A percentile compares a stretch with the other conserved stretches of the same genome.
Conservation (phyloP, 1,140 invertebrate genomes). For the Cotesia typhae region DNA sequence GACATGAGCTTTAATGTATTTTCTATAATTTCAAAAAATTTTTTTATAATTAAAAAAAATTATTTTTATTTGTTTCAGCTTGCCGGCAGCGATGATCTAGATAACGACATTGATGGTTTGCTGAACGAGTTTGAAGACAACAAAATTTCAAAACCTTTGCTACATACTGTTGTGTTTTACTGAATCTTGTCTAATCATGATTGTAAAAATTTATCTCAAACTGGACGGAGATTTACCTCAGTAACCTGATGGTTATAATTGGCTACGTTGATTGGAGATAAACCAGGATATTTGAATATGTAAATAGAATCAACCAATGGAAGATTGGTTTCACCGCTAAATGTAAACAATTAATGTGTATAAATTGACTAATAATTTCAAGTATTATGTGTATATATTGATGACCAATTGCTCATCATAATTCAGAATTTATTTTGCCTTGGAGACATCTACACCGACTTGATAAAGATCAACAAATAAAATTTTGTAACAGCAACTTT, state of each 20-base stretch:
- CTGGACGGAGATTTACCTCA: not conserved
- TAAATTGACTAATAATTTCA: no score
- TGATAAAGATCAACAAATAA: no score
- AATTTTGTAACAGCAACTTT: no score
- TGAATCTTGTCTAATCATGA: conserved; percentile 59
- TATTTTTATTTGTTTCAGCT: conserved; percentile 69
- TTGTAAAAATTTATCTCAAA: not conserved
- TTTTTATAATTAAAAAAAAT: not conserved
- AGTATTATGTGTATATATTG: no score
- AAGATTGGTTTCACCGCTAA: no score
- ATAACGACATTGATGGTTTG: conserved; percentile 98
- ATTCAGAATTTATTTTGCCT: no score
- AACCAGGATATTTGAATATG: no score
- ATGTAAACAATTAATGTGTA: no score
- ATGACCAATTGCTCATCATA: no score
- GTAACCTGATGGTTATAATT: not conserved
- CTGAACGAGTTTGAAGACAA: conserved; percentile 91
- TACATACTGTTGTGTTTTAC: conserved; percentile 96
- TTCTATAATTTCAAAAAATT: conserved; percentile 13
- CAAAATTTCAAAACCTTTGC: conserved; percentile 84
- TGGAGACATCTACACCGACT: no score
- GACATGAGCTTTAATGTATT: not conserved
- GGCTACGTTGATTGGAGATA: no score
- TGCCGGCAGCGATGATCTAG: conserved; percentile 89
- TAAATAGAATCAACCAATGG: no score